phyloP scores from a whole-genome alignment of 2,888 invertebrate species.

The Drosophila ustulata region DNA sequence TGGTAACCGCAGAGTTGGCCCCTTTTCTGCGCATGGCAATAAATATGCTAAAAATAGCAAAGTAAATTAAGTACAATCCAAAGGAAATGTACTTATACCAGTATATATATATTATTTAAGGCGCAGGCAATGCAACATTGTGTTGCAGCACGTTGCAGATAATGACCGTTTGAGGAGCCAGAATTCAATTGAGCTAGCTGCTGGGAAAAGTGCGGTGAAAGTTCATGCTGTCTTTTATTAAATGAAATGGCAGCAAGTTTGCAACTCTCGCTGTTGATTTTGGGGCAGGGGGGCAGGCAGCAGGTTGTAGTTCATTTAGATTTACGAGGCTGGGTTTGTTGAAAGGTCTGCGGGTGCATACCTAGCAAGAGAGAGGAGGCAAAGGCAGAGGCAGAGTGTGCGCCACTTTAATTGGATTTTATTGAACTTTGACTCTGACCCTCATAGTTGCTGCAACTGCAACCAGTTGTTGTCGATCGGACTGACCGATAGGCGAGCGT shows the following conservation, averaged over 20 bases:
- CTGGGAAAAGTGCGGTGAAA: slow-evolving; percentile 54
- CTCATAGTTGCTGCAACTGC: slow-evolving; percentile 63
- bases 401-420: slow-evolving; percentile 78
- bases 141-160: slow-evolving; percentile 40
- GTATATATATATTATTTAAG: slow-evolving; percentile 25
- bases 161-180: no score
- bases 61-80: slow-evolving; percentile 50
- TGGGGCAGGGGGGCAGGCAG: slow-evolving; percentile 18
- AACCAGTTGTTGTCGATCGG: slow-evolving; percentile 48
- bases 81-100: slow-evolving; percentile 19
- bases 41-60: slow-evolving; percentile 73
- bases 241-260: slow-evolving; percentile 62
- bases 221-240: slow-evolving; percentile 66
- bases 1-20: slow-evolving; percentile 53
- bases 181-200: slow-evolving; percentile 34
- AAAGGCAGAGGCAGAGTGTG: slow-evolving; percentile 19
- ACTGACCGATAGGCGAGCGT: slow-evolving; percentile 23
- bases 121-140: slow-evolving; percentile 21
- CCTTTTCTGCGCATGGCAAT: slow-evolving; percentile 66
- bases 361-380: not conserved
- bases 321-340: slow-evolving; percentile 62
- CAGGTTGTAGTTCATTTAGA: slow-evolving; percentile 64
- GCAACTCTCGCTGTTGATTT: slow-evolving; percentile 40
- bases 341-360: slow-evolving; percentile 70
- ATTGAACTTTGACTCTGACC: slow-evolving; percentile 82